phyloP scores from a whole-genome alignment of 1,140 invertebrate genomes.

The Ceratina australensis region DNA sequence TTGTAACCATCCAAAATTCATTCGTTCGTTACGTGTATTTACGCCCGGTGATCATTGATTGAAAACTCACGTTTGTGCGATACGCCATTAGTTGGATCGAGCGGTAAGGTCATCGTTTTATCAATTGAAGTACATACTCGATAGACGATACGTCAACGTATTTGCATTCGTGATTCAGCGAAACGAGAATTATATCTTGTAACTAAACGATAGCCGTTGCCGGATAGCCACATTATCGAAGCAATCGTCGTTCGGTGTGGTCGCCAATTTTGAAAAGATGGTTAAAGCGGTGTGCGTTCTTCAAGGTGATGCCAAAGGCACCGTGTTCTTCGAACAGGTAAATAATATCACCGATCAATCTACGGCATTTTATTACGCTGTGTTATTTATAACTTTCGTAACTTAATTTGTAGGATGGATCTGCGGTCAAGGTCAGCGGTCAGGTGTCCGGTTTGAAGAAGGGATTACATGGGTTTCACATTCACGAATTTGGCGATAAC shows the following conservation, averaged over 20 bases:
- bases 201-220: constrained; percentile 22
- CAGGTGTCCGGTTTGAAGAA: constrained; percentile 85
- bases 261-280: constrained; percentile 65
- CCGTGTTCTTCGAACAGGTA: constrained; percentile 89
- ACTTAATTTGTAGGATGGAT: constrained; percentile 74
- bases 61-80: neutral
- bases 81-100: constrained; percentile 16
- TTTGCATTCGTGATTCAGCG: constrained; percentile 68
- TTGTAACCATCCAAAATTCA: neutral
- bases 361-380: neutral
- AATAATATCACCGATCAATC: constrained; percentile 50
- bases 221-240: neutral
- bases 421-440: constrained; percentile 85
- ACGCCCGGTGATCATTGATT: neutral
- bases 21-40: neutral
- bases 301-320: constrained; percentile 90
- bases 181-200: constrained; percentile 39
- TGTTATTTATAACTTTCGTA: neutral
- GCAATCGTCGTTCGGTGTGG: neutral
- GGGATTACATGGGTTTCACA: constrained; percentile 95
- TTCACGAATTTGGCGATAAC: constrained; percentile 98
- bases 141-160: constrained; percentile 1
- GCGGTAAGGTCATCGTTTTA: constrained; percentile 25
- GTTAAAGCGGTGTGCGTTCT: constrained; percentile 92
- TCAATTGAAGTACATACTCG: neutral